These are phyloP conservation scores for Euborellia annulipes DNA, from an alignment of 1,140 invertebrate species.

Conservation along the genomic window DNA sequence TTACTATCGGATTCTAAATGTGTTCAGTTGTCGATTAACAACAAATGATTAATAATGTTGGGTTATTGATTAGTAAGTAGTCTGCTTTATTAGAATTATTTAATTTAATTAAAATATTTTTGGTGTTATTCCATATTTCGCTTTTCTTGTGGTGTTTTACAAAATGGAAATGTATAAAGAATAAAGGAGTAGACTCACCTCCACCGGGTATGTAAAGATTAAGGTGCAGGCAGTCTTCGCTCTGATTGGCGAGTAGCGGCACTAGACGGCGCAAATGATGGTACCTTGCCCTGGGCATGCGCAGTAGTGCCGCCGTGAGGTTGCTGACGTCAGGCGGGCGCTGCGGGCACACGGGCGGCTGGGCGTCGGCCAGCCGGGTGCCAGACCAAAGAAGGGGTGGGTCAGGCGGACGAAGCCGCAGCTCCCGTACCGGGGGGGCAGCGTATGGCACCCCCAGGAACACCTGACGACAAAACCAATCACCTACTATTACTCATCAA, in stretches of 20 bases:
- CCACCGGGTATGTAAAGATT: conserved; percentile 77
- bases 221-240: conserved; percentile 78
- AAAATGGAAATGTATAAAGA: no score
- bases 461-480: no score
- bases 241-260: conserved; percentile 56
- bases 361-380: conserved; percentile 52
- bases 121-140: no score
- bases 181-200: no score
- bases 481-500: no score
- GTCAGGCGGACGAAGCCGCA: conserved; percentile 53
- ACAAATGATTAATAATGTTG: no score
- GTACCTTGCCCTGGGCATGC: conserved; percentile 52
- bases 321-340: conserved; percentile 53
- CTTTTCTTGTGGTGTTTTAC: no score
- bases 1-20: no score
- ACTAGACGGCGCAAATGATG: conserved; percentile 44
- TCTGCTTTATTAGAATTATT: no score
- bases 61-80: no score
- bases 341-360: conserved; percentile 64
- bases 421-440: conserved; percentile 49
- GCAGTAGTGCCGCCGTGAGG: conserved; percentile 43
- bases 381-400: conserved; percentile 52
- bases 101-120: no score
- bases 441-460: conserved; percentile 74
- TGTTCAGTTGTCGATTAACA: no score